Percentiles rank a stretch among this genome's conserved stretches.
Evolutionary conservation across 2,888 invertebrate species (phyloP).

Genomic region (Chloroclystis v-ata): DNA sequence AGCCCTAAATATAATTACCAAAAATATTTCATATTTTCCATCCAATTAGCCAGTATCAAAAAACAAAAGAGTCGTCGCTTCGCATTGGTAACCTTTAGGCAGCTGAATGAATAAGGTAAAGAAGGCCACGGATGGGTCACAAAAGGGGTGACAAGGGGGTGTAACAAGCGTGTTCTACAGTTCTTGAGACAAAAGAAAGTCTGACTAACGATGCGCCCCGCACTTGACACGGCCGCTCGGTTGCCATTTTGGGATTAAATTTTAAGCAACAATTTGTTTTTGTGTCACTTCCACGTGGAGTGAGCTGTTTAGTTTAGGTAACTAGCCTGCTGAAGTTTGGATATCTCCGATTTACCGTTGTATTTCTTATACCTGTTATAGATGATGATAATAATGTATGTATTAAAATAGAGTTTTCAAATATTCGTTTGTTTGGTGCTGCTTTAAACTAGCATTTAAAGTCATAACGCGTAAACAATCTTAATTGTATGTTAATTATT

Average conservation of each 20-base stretch:
- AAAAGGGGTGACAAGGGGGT: slow-evolving; percentile 43
- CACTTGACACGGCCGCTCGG: slow-evolving; percentile 43
- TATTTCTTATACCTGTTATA: no score
- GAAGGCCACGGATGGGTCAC: slow-evolving; percentile 53
- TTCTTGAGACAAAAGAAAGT: slow-evolving; percentile 65
- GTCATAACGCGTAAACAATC: no score
- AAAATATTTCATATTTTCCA: slow-evolving; percentile 7
- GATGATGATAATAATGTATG: no score
- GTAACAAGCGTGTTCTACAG: slow-evolving; percentile 51
- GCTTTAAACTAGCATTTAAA: no score
- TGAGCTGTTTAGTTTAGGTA: slow-evolving; percentile 14
- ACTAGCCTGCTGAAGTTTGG: slow-evolving; percentile 17
- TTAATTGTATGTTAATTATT: no score
- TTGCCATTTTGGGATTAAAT: slow-evolving; percentile 33
- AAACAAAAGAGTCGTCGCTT: slow-evolving; percentile 15
- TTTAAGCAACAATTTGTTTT: slow-evolving; percentile 32
- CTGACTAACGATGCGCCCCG: slow-evolving; percentile 58
- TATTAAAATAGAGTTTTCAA: no score
- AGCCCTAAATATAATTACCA: no score
- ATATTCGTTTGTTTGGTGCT: no score
- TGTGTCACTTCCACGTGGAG: slow-evolving; percentile 24
- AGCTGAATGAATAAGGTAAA: slow-evolving; percentile 59
- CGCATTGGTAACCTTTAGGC: slow-evolving; percentile 18
- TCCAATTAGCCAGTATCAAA: slow-evolving; percentile 5
- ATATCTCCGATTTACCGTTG: slow-evolving; percentile 3